Evolutionary conservation across 2,888 invertebrate genomes (phyloP), one percentile per base, ranked within the genome.

Genomic region (Ctena decussata): DNA sequence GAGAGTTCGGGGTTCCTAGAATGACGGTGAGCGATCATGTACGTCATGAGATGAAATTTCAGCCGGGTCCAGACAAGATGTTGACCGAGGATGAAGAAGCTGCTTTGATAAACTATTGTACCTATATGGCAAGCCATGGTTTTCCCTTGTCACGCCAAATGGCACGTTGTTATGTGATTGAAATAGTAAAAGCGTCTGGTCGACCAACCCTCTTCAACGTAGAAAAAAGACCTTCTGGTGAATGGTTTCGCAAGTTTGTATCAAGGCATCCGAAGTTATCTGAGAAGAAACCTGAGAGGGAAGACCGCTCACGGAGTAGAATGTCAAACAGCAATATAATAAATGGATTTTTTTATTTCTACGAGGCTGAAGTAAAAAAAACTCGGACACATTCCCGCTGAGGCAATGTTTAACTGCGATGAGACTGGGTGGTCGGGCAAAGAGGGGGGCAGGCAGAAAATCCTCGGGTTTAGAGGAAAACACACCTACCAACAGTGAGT

Each of bases 361-460:
- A 5, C 11, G 37, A 24, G 24, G 37, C 11, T 70, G 21, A 70
- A 5, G 3, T 24, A 3, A 30, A 35, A 37, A 8, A 30, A 30
- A 12, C 24, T 70, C 8, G 8, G 18, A 18, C 8, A 44, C 8
- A 44, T 18, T 12, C 18, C 11, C 44, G 11, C 44, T 12, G 44
- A 12, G 11, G 44, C 44, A n/a, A 79, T 80, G 1, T 82, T 76
- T 30, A 82, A 77, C 44, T 46, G 69, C 5, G 82, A 82, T 60
- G 82, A 82, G 65, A 60, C 44, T 2, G 82, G 82, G 11, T 82
- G 30, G 32, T 72, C 77, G 3, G 82, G 82, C 0, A 82, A 82
- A 71, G 82, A 82, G 24, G 72, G 41, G 27, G 27, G 27, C 8
- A 32, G 57, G n/a, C 24, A 41, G 21, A 76, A 76, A 24, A 77